Percentiles rank a stretch among this genome's conserved stretches.
Conservation (phyloP, 2,888 invertebrate species). For the Beris morrisii region DNA sequence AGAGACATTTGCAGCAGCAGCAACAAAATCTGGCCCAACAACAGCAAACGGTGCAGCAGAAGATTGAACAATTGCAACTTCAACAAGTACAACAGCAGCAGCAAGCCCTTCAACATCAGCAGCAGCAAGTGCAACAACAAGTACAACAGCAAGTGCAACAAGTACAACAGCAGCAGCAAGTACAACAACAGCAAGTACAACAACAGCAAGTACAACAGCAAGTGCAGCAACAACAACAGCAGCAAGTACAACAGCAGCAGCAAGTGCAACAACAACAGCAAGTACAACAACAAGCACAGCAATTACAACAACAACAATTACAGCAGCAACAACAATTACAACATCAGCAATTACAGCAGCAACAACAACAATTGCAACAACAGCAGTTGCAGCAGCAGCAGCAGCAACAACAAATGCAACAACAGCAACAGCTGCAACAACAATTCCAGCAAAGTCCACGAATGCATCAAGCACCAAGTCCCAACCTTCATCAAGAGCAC, state of each 20-base stretch:
- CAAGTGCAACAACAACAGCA: constrained; percentile 54
- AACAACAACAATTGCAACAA: constrained; percentile 51
- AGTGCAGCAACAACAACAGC: constrained; percentile 51
- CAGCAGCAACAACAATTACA: constrained; percentile 55
- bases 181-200: constrained; percentile 51
- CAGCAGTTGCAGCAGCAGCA: constrained; percentile 44
- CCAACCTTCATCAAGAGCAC: constrained; percentile 48
- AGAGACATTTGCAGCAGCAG: constrained; percentile 63
- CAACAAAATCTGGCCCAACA: constrained; percentile 54
- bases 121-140: constrained; percentile 50
- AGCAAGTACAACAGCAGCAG: constrained; percentile 56
- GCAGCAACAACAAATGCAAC: constrained; percentile 45
- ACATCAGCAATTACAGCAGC: constrained; percentile 50
- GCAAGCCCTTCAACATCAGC: constrained; percentile 49
- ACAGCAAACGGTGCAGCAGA: constrained; percentile 58
- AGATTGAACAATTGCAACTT: constrained; percentile 48
- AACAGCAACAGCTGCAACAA: constrained; percentile 43
- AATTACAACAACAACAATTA: constrained; percentile 45
- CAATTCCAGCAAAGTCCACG: constrained; percentile 50
- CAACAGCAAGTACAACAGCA: constrained; percentile 63
- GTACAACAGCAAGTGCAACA: constrained; percentile 49
- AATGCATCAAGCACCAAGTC: constrained; percentile 53
- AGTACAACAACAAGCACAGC: constrained; percentile 49
- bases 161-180: constrained; percentile 49
- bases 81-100: constrained; percentile 50